Base-by-base conservation (phyloP, 2,797 vertebrate genomes). In the Poecile montanus region DNA sequence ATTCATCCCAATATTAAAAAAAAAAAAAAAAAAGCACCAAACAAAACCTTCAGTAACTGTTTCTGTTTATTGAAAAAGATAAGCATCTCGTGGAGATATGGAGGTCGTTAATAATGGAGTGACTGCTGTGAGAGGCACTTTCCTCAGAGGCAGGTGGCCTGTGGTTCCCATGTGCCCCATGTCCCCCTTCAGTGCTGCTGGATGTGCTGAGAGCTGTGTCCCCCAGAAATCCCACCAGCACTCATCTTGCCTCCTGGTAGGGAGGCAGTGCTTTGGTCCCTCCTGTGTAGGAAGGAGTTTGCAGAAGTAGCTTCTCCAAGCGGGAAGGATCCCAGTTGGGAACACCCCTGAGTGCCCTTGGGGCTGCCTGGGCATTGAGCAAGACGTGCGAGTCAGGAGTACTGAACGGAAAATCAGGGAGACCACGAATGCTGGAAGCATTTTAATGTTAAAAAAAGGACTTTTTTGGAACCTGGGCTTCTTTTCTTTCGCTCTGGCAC, bases 31-130 rank as follows among this genome's bases (percentile, higher is more conserved):
- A 15, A 53, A 25, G 30, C 36, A n/a, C 34, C 32, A 34, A 61
- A 44, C 17, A 74, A 85, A 74, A 16, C 44, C 61, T 88, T 82
- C 32, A 73, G 40, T 60, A 68, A 57, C 25, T 56, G 11, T 63
- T 91, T 77, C 17, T 72, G 23, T 71, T 96, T 96, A 92, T 94
- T 97, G 66, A 85, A 92, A 88, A 78, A 89, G 89, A 93, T 88
- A 93, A 90, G n/a, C 77, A 79, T 67, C 72, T 80, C 74, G 42
- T 16, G 47, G 78, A 47, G 79, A 45, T 67, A 73, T 77, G 73
- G 50, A 63, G 74, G 74, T 68, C 1, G 12, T 88, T 89, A 88
- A 45, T 82, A 94, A 61, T 11, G 32, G 82, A 88, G 78, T 86
- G 76, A 53, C 14, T 47, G 22, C 14, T 66, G 62, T 77, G 75